A percentile compares a stretch with the other conserved stretches of the same genome.
These are phyloP conservation scores for Bicyclus anynana DNA, from an alignment of 1,140 invertebrate species.

Conservation along the genomic window DNA sequence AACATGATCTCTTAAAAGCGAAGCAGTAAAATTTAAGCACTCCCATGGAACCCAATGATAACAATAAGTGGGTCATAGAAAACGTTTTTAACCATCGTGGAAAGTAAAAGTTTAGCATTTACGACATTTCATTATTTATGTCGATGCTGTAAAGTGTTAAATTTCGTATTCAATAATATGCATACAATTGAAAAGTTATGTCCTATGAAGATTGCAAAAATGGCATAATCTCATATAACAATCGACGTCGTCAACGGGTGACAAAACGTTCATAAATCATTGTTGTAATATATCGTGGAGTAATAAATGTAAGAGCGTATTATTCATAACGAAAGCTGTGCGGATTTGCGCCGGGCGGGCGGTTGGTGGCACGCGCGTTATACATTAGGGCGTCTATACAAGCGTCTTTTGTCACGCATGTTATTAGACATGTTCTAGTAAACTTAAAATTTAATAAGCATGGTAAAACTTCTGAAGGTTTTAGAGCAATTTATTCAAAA, in stretches of 20 bases:
- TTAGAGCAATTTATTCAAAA: too few species aligned
- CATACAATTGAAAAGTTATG: background rate
- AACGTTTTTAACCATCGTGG: background rate
- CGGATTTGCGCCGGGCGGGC: constrained; percentile 25
- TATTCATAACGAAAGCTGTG: constrained; percentile 43
- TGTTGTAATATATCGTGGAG: constrained; percentile 50
- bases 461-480: too few species aligned
- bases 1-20: background rate
- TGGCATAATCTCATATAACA: constrained; percentile 13
- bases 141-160: background rate
- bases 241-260: constrained; percentile 25
- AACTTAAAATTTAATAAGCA: too few species aligned
- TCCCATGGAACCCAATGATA: background rate
- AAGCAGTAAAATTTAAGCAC: background rate
- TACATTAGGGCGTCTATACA: constrained; percentile 3
- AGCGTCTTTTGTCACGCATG: background rate
- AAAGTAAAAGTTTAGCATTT: constrained; percentile 3
- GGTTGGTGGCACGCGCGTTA: constrained; percentile 26
- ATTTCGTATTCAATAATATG: background rate
- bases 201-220: constrained; percentile 16
- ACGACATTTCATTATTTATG: background rate
- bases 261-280: constrained; percentile 61
- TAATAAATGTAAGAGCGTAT: constrained; percentile 44
- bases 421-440: too few species aligned
- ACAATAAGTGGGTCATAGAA: constrained; percentile 4